Evolutionary conservation across 1,140 invertebrate genomes (phyloP).

Genomic region (Ctenoplectra terminalis): DNA sequence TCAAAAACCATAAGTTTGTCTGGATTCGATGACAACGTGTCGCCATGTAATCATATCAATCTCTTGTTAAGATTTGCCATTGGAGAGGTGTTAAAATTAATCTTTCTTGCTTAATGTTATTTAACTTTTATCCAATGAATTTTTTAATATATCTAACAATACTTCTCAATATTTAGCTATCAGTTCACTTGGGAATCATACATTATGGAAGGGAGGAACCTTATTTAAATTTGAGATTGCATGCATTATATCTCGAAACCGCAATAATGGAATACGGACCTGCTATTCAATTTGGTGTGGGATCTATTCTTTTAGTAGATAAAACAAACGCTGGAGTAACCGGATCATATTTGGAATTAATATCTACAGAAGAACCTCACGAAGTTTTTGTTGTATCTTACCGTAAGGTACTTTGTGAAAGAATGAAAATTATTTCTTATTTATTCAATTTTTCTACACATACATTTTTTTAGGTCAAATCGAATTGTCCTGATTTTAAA

Average conservation of each 20-base stretch:
- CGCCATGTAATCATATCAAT: constrained; percentile 89
- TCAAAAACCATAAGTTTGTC: constrained; percentile 89
- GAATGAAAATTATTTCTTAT: not conserved
- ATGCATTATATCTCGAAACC: constrained; percentile 88
- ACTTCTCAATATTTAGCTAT: constrained; percentile 71
- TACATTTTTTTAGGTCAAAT: constrained; percentile 85
- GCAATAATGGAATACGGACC: constrained; percentile 92
- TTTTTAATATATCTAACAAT: constrained; percentile 33
- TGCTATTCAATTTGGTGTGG: constrained; percentile 89
- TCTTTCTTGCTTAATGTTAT: not conserved
- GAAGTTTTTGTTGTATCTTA: constrained; percentile 90
- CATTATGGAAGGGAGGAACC: constrained; percentile 87
- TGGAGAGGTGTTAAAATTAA: constrained; percentile 84
- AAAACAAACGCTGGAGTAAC: constrained; percentile 89
- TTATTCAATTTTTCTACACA: not conserved
- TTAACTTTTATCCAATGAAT: constrained; percentile 23
- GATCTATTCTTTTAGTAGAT: constrained; percentile 89
- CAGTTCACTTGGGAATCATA: constrained; percentile 82
- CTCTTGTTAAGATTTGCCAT: constrained; percentile 89
- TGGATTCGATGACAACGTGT: constrained; percentile 93
- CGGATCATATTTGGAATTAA: constrained; percentile 90
- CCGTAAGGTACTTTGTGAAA: constrained; percentile 85
- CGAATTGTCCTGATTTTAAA: constrained; percentile 92
- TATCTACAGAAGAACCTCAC: constrained; percentile 85
- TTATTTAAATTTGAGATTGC: constrained; percentile 89